Base-by-base conservation (phyloP, 2,888 invertebrate genomes). In the Toxonevra muliebris region DNA sequence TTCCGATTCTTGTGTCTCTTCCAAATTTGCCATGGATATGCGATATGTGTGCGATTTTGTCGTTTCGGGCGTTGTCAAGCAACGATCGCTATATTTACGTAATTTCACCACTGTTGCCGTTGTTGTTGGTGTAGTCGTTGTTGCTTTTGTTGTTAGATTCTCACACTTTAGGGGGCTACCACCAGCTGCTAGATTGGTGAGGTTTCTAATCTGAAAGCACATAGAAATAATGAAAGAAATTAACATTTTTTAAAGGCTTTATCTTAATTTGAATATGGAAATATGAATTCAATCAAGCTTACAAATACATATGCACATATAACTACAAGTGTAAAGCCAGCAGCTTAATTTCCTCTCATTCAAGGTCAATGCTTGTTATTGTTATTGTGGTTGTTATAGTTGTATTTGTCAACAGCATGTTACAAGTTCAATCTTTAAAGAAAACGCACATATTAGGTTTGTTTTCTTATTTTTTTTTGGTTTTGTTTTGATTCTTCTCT, bases 1-100 rank as follows among this genome's bases (percentile, higher is more conserved):
- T 86, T 98, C 98, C 61, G 96, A 94, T 86, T 98, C 97, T 83
- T 96, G 96, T 20, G 95, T 94, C 86, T 97, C 97, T 87, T 97
- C 96, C 64, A 97, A 89, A 86, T 96, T 97, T 61, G 96, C 96
- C 95, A 96, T 96, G 63, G 96, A 96, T 86, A 96, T 96, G 79
- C 97, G 89, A 86, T 96, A 82, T 41, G 82, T 79, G 72, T 81
- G 79, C 64, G 81, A 77, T 71, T 78, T 78, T 62, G 74, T 73
- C 63, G 74, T 73, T 65, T 76, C 70, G 63, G 70, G 66, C 60
- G 76, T 73, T 64, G 76, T 74, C 59, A 79, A 69, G 64, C 75
- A 74, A 71, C 80, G 77, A 69, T 81, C 81, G 68, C 79, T 77
- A 61, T 78, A 74, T 63, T 73, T 79, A 64, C 82, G 82, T 76